A percentile compares a stretch with the other conserved stretches of the same genome.
These are phyloP conservation scores for Istiophorus platypterus DNA, from an alignment of 2,113 vertebrate genomes.

Conservation along the genomic window DNA sequence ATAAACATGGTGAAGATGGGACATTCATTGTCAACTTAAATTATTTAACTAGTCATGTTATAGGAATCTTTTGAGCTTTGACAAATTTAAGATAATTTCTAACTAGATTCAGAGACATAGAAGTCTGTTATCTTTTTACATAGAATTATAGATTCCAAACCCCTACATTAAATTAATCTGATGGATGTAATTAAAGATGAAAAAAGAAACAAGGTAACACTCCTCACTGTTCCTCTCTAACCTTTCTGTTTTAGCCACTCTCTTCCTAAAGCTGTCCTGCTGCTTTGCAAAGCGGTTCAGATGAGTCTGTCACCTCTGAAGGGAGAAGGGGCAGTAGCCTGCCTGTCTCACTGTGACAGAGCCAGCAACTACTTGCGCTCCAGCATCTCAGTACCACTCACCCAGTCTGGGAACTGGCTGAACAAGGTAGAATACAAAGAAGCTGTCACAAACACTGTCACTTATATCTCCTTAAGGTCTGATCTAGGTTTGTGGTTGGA, in stretches of 20 bases:
- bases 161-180: neutral
- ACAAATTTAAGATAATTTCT: too few relatives aligned
- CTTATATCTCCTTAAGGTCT: neutral
- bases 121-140: neutral
- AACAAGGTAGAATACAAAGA: conserved; percentile 85
- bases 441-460: neutral
- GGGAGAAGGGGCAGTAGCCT: conserved; percentile 86
- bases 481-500: neutral
- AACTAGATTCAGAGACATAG: neutral
- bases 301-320: conserved; percentile 90
- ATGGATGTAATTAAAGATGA: neutral
- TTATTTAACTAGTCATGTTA: neutral
- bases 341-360: conserved; percentile 90
- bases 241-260: conserved; percentile 86
- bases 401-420: conserved; percentile 85
- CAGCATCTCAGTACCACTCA: conserved; percentile 86
- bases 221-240: neutral
- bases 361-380: conserved; percentile 91
- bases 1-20: neutral
- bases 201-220: neutral
- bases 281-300: conserved; percentile 93
- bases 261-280: conserved; percentile 90
- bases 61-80: neutral
- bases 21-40: neutral
- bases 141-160: neutral